Base-by-base conservation (phyloP, 2,797 vertebrate genomes). In the Sorex maritimensis region DNA sequence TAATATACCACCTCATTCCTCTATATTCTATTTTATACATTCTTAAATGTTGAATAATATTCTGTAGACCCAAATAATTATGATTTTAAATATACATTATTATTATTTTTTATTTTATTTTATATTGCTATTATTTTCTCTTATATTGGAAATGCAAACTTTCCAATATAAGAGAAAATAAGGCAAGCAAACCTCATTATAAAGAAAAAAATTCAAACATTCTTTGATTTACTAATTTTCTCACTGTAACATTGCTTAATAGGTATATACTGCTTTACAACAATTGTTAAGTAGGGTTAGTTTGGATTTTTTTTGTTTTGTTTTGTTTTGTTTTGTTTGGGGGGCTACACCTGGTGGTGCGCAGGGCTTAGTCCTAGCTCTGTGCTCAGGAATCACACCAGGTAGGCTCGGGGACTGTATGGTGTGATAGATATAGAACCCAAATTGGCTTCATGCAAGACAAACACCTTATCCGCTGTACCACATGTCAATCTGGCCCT, bases 221-320 rank as follows among this genome's bases (percentile, higher is more conserved):
- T 82, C 24, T 58, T 68, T 86, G 55, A 65, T 80, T 34, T 86
- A 61, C 7, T 78, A 30, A 58, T 83, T 92, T 91, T 79, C 44
- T 44, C 80, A 90, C 58, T 10, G 34, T 46, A 71, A 52, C 13
- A 17, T 63, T 89, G 34, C 63, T 92, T 92, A 82, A 28, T 2
- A 74, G 71, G 17, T 61, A 61, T 21, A 61, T 61, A 61, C 10
- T 8, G 49, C 58, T 19, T 61, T 61, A 61, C 15, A 6, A 23
- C 15, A 17, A 61, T 61, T 15, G 58, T 61, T 61, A 61, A 15
- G 19, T 61, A 61, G 24, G 7, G 26, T 67, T 67, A 26, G 24
- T 44, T 44, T 44, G 5, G 12, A 34, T 34, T 34, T 28, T 67
- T 67, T 23, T 67, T 67, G 28, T 67, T 28, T 11, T 67, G 19